A percentile compares a stretch with the other conserved stretches of the same genome.
phyloP scores from a whole-genome alignment of 2,113 vertebrate genomes.

The Ciconia stormi region DNA sequence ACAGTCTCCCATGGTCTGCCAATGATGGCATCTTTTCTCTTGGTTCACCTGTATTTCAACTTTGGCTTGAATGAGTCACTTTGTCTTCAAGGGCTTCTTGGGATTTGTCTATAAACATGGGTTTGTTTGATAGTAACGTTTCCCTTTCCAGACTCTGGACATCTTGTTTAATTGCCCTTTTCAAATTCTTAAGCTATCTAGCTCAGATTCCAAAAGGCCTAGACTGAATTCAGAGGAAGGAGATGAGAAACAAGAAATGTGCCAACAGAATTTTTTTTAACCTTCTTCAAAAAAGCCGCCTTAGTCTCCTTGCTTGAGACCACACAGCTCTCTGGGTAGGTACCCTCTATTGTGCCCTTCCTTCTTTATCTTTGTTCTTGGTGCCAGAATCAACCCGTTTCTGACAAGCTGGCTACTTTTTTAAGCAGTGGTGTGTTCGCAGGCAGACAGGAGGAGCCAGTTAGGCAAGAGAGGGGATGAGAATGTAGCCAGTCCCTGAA shows the following conservation, averaged over 20 bases:
- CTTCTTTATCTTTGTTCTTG: not conserved
- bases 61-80: not conserved
- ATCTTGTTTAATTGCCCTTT: not conserved
- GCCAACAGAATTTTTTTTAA: not conserved
- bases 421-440: not conserved
- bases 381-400: not conserved
- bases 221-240: not conserved
- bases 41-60: not conserved
- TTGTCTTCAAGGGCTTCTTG: not conserved
- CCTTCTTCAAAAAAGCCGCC: not conserved
- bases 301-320: not conserved
- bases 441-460: not conserved
- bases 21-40: not conserved
- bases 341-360: not conserved
- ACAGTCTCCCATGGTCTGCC: not conserved
- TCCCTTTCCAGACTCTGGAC: not conserved
- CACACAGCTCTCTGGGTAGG: not conserved
- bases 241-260: not conserved
- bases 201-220: not conserved
- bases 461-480: not conserved
- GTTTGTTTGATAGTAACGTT: not conserved
- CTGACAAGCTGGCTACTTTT: not conserved
- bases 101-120: not conserved
- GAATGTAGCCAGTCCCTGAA: not conserved
- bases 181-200: not conserved